These are phyloP conservation scores for Ianthella basta DNA, from an alignment of 37 sponge, comb jelly and placozoan species.

Conservation along the genomic window DNA sequence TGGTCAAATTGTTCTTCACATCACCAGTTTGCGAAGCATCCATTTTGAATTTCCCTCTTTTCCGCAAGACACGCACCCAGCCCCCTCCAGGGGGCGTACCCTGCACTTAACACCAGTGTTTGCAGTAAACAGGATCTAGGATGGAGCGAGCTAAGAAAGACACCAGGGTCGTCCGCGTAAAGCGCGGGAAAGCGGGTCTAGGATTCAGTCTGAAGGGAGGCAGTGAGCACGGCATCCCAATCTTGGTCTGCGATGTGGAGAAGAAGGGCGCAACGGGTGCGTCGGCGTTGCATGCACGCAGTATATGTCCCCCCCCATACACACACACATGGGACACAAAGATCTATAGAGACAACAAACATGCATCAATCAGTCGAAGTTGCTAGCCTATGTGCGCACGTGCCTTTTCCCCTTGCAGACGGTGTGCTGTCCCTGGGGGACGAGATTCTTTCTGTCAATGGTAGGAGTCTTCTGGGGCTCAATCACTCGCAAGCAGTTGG, in stretches of 20 bases:
- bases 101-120: background rate
- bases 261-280: conserved; percentile 62
- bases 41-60: background rate
- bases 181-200: conserved; percentile 54
- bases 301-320: too few relatives aligned
- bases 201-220: conserved; percentile 86
- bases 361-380: too few relatives aligned
- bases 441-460: conserved; percentile 74
- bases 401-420: conserved; percentile 18
- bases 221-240: conserved; percentile 75
- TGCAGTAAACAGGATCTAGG: background rate
- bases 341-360: too few relatives aligned
- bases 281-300: too few relatives aligned
- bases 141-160: background rate
- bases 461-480: conserved; percentile 42
- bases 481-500: conserved; percentile 59
- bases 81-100: background rate
- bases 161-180: conserved; percentile 44
- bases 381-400: too few relatives aligned
- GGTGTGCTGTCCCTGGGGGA: conserved; percentile 62
- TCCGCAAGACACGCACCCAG: background rate
- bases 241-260: conserved; percentile 71
- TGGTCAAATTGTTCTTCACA: conserved; percentile 72
- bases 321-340: too few relatives aligned
- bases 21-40: conserved; percentile 62